A percentile compares a stretch with the other conserved stretches of the same genome.
Conservation (phyloP, 2,888 invertebrate species). For the Leucozona laternaria region DNA sequence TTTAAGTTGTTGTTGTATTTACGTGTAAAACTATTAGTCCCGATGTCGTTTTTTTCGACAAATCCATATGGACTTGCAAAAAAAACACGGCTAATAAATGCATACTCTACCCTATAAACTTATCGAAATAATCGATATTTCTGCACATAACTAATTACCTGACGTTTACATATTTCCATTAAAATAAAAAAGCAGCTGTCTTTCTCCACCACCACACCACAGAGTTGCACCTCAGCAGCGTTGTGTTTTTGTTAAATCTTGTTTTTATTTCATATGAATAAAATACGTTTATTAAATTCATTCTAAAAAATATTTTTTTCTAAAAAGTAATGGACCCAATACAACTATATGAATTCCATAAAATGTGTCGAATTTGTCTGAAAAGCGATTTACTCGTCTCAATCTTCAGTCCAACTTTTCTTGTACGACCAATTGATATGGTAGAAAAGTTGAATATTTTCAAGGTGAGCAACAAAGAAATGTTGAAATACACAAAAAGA, state of each 20-base stretch:
- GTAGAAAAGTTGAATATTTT: constrained; percentile 79
- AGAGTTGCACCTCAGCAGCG: constrained; percentile 60
- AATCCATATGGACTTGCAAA: too few relatives aligned
- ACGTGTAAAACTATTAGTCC: too few relatives aligned
- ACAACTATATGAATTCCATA: constrained; percentile 76
- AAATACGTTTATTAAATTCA: neutral
- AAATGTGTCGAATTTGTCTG: constrained; percentile 80
- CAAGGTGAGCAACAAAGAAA: constrained; percentile 76
- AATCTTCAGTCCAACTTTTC: constrained; percentile 79
- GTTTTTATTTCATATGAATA: constrained; percentile 43
- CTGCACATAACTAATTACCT: constrained; percentile 33
- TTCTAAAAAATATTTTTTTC: neutral
- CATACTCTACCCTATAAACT: neutral
- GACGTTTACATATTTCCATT: constrained; percentile 50
- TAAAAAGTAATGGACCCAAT: constrained; percentile 67
- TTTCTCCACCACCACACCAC: constrained; percentile 41
- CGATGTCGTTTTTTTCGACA: too few relatives aligned
- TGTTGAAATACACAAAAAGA: constrained; percentile 66
- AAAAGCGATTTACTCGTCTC: constrained; percentile 79
- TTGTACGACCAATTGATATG: constrained; percentile 80
- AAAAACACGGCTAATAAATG: too few relatives aligned
- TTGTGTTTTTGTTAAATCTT: constrained; percentile 55
- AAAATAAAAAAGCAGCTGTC: constrained; percentile 66
- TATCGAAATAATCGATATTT: constrained; percentile 38
- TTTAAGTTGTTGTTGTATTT: too few relatives aligned